Evolutionary conservation across 2,888 invertebrate species (phyloP).

Genomic region (Agrochola lychnidis): DNA sequence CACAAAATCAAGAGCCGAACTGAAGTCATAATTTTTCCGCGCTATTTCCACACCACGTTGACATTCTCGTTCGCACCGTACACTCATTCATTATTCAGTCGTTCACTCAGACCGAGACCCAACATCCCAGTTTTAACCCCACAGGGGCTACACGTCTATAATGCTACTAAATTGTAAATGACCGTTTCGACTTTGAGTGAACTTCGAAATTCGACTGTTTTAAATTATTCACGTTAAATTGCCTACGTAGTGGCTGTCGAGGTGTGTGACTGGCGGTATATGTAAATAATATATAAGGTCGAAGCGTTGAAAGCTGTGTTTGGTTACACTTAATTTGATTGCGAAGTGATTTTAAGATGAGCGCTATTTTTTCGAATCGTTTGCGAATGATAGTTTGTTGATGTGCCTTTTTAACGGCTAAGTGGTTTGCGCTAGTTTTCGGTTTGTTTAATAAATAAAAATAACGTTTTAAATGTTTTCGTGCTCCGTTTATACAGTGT

Average conservation of each 20-base stretch:
- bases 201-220: constrained; percentile 80
- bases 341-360: constrained; percentile 68
- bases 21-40: constrained; percentile 23
- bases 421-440: constrained; percentile 9
- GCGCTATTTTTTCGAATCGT: constrained; percentile 23
- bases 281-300: constrained; percentile 74
- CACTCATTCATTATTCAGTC: constrained; percentile 59
- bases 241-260: constrained; percentile 71
- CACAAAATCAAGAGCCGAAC: constrained; percentile 10
- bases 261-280: constrained; percentile 67
- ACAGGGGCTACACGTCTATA: constrained; percentile 76
- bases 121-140: constrained; percentile 64
- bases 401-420: not conserved
- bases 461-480: not conserved
- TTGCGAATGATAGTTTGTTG: constrained; percentile 13
- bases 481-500: not conserved
- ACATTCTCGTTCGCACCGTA: constrained; percentile 50
- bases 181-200: constrained; percentile 82
- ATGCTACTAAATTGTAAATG: constrained; percentile 85
- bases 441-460: not conserved
- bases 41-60: constrained; percentile 46
- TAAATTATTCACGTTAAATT: constrained; percentile 84
- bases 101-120: constrained; percentile 54
- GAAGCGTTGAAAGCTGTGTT: constrained; percentile 68
- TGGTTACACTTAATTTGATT: constrained; percentile 75